phyloP scores from a whole-genome alignment of 2,888 invertebrate genomes.

The Tineola bisselliella region DNA sequence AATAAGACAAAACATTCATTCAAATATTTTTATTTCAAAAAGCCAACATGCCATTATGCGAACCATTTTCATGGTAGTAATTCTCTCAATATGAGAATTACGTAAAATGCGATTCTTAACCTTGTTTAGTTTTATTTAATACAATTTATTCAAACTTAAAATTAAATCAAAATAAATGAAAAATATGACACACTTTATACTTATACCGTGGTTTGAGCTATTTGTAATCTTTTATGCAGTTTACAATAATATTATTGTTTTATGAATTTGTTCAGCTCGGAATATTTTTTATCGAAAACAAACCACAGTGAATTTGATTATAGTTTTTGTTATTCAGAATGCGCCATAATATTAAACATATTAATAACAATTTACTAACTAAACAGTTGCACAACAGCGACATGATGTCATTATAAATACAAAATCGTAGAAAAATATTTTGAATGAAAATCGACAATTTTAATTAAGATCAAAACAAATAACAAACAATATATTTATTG shows the following conservation, averaged over 20 bases:
- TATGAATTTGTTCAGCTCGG: no score
- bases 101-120: neutral
- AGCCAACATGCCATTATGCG: conserved; percentile 58
- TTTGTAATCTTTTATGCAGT: conserved; percentile 13
- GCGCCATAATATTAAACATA: conserved; percentile 20
- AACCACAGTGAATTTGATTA: conserved; percentile 43
- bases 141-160: conserved; percentile 33
- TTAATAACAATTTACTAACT: neutral
- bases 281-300: no score
- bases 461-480: conserved; percentile 1
- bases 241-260: no score
- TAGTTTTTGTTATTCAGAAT: conserved; percentile 25
- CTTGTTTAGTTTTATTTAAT: conserved; percentile 25
- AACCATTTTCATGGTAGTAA: conserved; percentile 19
- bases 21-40: conserved; percentile 52
- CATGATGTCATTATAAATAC: neutral
- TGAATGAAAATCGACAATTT: conserved; percentile 3
- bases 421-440: conserved; percentile 2
- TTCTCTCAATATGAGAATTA: conserved; percentile 23
- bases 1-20: conserved; percentile 16
- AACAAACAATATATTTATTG: conserved; percentile 6
- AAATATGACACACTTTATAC: conserved; percentile 61
- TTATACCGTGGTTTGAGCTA: conserved; percentile 42
- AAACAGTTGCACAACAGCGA: neutral
- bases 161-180: conserved; percentile 39